Evolutionary conservation across 2,888 invertebrate species (phyloP).

Genomic region (Drosophila kambysellisi): DNA sequence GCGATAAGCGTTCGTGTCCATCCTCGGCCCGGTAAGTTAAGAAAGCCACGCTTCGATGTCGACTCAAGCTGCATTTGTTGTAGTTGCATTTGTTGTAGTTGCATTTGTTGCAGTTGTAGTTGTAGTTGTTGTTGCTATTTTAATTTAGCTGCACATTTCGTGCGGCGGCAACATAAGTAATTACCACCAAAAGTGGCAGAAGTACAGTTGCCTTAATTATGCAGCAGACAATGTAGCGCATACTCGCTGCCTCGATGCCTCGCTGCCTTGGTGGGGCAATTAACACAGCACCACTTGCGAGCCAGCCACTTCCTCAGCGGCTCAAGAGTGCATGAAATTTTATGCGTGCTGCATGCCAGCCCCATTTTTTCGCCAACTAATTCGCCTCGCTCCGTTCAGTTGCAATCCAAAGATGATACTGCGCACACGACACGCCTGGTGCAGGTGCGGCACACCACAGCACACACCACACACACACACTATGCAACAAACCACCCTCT

Average conservation of each 20-base stretch:
- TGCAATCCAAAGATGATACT: slow-evolving; percentile 81
- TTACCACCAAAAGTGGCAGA: slow-evolving; percentile 60
- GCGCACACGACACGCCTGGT: slow-evolving; percentile 81
- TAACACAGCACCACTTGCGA: slow-evolving; percentile 46
- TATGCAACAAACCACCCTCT: not conserved
- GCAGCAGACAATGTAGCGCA: slow-evolving; percentile 34
- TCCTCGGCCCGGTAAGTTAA: slow-evolving; percentile 85
- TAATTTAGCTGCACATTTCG: slow-evolving; percentile 66
- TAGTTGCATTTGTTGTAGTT: slow-evolving; percentile 16
- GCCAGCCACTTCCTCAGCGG: slow-evolving; percentile 55
- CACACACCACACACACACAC: not conserved
- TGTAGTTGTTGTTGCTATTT: slow-evolving; percentile 1
- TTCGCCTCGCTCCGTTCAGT: slow-evolving; percentile 61
- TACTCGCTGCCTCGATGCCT: slow-evolving; percentile 14
- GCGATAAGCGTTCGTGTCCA: slow-evolving; percentile 86
- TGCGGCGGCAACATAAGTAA: slow-evolving; percentile 67
- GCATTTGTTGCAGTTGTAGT: not conserved
- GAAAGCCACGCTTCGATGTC: slow-evolving; percentile 35
- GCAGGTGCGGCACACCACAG: slow-evolving; percentile 63
- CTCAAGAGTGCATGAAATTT: slow-evolving; percentile 81
- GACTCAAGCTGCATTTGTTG: slow-evolving; percentile 13
- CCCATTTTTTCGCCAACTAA: slow-evolving; percentile 22
- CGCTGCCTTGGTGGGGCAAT: slow-evolving; percentile 46
- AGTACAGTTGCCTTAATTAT: slow-evolving; percentile 75
- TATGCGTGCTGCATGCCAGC: slow-evolving; percentile 75